Evolutionary conservation across 2,888 invertebrate species (phyloP).

Genomic region (Oscheius myriophilus): DNA sequence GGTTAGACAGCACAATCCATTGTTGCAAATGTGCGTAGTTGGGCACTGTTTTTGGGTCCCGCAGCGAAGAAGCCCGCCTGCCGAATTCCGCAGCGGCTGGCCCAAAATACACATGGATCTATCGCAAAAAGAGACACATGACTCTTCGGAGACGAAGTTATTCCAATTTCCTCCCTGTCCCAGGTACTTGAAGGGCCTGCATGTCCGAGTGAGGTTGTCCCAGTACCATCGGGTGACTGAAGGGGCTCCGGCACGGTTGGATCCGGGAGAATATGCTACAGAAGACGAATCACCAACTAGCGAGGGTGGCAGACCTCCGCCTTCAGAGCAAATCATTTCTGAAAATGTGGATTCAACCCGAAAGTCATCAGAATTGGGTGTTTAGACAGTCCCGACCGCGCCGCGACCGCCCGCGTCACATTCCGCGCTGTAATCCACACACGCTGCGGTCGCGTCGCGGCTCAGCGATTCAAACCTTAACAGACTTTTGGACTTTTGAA

Average conservation of each 20-base stretch:
- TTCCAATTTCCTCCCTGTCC: constrained; percentile 68
- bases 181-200: constrained; percentile 58
- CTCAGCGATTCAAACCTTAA: no score
- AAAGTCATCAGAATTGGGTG: background rate
- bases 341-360: background rate
- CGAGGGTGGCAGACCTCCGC: background rate
- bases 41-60: constrained; percentile 55
- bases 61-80: constrained; percentile 44
- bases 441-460: no score
- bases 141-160: constrained; percentile 56
- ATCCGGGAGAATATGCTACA: constrained; percentile 51
- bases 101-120: constrained; percentile 41
- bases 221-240: constrained; percentile 50
- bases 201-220: constrained; percentile 45
- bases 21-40: constrained; percentile 51
- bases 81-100: constrained; percentile 39
- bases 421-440: no score
- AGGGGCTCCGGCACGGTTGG: constrained; percentile 41
- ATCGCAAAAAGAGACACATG: constrained; percentile 58
- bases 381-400: background rate
- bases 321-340: constrained; percentile 15
- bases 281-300: background rate
- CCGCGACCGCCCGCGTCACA: no score
- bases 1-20: constrained; percentile 61
- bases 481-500: no score